A percentile compares a stretch with the other conserved stretches of the same genome.
Conservation (phyloP, 2,113 vertebrate genomes). For the Xenopus laevis region DNA sequence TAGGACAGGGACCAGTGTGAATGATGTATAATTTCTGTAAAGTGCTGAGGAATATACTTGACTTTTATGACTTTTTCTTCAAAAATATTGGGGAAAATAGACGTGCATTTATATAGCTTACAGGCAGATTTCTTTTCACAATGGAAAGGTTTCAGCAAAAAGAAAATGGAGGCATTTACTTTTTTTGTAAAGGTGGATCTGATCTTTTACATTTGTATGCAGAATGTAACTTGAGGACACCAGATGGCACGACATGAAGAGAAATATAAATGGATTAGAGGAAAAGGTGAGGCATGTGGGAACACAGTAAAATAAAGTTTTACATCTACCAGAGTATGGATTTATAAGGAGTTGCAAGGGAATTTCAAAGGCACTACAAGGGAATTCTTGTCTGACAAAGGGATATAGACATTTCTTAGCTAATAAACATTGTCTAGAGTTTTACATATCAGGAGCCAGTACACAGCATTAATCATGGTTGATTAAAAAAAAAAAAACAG, state of each 20-base stretch:
- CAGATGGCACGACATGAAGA: neutral
- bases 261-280: neutral
- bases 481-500: too few species aligned
- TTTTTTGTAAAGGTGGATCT: neutral
- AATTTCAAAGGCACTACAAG: neutral
- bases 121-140: neutral
- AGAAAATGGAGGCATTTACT: neutral
- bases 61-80: too few species aligned
- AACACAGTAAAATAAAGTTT: neutral
- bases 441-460: neutral
- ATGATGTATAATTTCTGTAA: too few species aligned
- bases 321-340: neutral
- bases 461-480: neutral
- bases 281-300: neutral
- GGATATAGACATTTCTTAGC: neutral
- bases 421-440: neutral
- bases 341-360: neutral
- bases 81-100: too few species aligned
- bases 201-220: neutral
- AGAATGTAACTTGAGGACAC: neutral
- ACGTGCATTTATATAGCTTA: too few species aligned
- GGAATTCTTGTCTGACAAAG: neutral
- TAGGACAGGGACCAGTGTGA: too few species aligned
- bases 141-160: neutral
- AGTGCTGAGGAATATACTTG: too few species aligned